Evolutionary conservation across 92 coral and sea anemone genomes (phyloP).

Genomic region (Pocillopora grandis): DNA sequence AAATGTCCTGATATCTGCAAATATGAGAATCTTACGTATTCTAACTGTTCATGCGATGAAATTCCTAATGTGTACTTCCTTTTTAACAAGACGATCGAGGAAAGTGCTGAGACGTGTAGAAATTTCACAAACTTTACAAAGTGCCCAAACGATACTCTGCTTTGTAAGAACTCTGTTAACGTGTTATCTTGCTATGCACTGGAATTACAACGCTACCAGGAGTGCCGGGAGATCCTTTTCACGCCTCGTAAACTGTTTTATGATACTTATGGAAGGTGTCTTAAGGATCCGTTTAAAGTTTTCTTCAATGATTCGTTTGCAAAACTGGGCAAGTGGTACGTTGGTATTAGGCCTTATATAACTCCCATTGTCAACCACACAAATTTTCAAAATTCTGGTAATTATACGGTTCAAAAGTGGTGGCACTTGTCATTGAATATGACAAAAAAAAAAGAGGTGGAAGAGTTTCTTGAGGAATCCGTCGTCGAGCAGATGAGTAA

Average conservation of each 20-base stretch:
- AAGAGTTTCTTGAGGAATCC: background rate
- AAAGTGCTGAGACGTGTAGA: background rate
- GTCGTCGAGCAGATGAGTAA: background rate
- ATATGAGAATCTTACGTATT: background rate
- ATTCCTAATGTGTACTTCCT: slow-evolving; percentile 27
- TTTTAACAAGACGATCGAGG: slow-evolving; percentile 13
- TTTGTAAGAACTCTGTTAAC: slow-evolving; percentile 31
- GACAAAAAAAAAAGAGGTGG: background rate
- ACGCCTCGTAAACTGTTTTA: slow-evolving; percentile 49
- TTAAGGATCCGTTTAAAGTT: slow-evolving; percentile 49
- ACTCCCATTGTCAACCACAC: slow-evolving; percentile 6
- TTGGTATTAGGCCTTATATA: slow-evolving; percentile 12
- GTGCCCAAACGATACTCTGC: slow-evolving; percentile 1
- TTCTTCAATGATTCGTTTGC: slow-evolving; percentile 33
- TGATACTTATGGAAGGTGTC: slow-evolving; percentile 58
- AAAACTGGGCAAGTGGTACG: slow-evolving; percentile 27
- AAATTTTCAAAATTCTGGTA: background rate
- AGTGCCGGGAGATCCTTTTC: slow-evolving; percentile 15
- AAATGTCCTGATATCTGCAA: slow-evolving; percentile 27
- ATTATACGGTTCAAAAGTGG: background rate
- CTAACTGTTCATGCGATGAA: slow-evolving; percentile 21
- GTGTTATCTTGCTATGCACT: slow-evolving; percentile 26
- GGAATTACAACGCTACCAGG: slow-evolving; percentile 3
- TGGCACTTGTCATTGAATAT: background rate
- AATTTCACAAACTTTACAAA: slow-evolving; percentile 11